Conservation (phyloP, 1,140 invertebrate genomes). For the Heliothis subflexa region DNA sequence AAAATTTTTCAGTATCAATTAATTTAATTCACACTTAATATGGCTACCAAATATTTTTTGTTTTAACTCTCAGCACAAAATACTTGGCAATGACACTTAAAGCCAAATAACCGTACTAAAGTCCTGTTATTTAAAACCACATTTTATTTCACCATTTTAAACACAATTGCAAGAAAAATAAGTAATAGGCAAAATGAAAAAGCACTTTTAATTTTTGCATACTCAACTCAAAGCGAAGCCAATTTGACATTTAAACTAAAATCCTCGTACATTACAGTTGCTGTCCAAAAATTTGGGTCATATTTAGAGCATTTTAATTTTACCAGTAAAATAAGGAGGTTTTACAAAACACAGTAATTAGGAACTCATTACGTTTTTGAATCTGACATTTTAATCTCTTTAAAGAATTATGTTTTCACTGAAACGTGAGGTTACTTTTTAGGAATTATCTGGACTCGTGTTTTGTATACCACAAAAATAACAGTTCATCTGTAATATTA, state of each 20-base stretch:
- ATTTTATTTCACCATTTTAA: not conserved
- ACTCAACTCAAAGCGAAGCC: not conserved
- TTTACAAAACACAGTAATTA: constrained; percentile 12
- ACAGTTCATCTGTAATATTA: too few species aligned
- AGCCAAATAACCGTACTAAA: too few species aligned
- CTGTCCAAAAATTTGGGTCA: not conserved
- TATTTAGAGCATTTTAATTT: not conserved
- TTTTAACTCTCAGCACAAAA: too few species aligned
- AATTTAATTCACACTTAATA: too few species aligned
- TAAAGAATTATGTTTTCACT: constrained; percentile 19
- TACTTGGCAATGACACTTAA: too few species aligned
- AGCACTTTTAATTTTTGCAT: not conserved
- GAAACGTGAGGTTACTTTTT: not conserved
- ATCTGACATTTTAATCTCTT: constrained; percentile 22
- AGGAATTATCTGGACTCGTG: not conserved
- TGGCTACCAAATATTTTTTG: too few species aligned
- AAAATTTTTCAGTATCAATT: too few species aligned
- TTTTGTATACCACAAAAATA: too few species aligned
- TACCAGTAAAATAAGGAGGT: not conserved
- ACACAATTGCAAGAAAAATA: not conserved
- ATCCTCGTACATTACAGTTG: not conserved
- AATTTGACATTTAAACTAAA: constrained; percentile 17
- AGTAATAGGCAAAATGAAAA: not conserved
- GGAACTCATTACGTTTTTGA: constrained; percentile 16
- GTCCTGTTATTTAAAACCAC: too few species aligned